Conservation (phyloP, 2,888 invertebrate genomes). For the Tenthredo amoena region DNA sequence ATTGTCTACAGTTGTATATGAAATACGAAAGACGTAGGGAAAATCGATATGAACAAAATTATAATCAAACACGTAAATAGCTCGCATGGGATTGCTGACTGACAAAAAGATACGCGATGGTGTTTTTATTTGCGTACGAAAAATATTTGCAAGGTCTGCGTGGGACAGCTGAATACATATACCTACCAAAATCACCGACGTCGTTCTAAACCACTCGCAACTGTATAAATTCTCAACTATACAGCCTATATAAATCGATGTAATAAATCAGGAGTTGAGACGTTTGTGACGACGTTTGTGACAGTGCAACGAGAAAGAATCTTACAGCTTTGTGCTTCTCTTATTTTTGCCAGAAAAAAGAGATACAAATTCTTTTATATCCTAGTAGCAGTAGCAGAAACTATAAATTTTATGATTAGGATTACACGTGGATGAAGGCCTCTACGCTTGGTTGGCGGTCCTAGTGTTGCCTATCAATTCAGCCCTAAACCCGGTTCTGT, state of each 20-base stretch:
- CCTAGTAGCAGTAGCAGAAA: background rate
- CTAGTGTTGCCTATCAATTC: conserved; percentile 83
- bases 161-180: background rate
- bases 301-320: background rate
- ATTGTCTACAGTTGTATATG: background rate
- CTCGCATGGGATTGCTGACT: background rate
- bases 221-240: background rate
- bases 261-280: background rate
- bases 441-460: conserved; percentile 83
- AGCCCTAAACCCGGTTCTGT: conserved; percentile 82
- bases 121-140: conserved; percentile 10
- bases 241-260: background rate
- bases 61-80: conserved; percentile 15
- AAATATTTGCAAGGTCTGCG: background rate
- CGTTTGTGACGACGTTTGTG: background rate
- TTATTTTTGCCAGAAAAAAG: background rate
- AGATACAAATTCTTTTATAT: background rate
- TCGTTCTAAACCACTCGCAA: background rate
- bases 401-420: conserved; percentile 73
- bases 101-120: background rate
- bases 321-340: background rate
- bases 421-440: conserved; percentile 78
- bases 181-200: background rate
- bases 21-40: background rate
- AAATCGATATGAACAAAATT: background rate